A percentile compares a stretch with the other conserved stretches of the same genome.
Conservation (phyloP, 2,797 vertebrate species). For the Arctocebus calabarensis region DNA sequence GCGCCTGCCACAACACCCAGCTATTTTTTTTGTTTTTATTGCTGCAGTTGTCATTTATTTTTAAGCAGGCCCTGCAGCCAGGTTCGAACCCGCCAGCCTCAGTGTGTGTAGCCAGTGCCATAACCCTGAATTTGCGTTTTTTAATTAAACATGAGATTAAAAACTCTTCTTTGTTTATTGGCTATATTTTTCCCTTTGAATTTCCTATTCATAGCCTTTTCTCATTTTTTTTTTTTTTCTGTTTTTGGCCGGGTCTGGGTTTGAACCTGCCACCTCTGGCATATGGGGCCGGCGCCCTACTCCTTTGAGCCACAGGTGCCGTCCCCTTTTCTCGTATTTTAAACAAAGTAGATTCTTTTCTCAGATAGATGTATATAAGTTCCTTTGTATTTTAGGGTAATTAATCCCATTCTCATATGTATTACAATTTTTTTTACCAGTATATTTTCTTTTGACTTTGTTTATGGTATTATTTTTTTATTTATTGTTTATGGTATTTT, state of each 20-base stretch:
- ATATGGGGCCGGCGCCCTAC: no score
- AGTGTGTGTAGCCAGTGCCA: no score
- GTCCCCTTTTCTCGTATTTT: no score
- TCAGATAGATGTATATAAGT: background rate
- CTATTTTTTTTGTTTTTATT: no score
- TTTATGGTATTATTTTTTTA: background rate
- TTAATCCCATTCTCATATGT: background rate
- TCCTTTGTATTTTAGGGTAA: constrained; percentile 4
- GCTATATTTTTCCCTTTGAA: background rate
- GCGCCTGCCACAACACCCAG: no score
- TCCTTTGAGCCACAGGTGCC: no score
- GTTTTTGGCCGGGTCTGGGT: no score
- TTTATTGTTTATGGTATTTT: background rate
- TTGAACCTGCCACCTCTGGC: no score
- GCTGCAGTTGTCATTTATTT: no score
- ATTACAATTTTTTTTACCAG: background rate
- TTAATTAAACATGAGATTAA: background rate
- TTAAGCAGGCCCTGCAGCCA: no score
- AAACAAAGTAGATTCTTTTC: background rate
- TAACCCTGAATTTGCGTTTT: constrained; percentile 11
- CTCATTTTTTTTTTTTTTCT: background rate
- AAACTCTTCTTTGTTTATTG: constrained; percentile 12
- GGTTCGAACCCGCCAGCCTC: no score
- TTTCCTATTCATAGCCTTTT: background rate
- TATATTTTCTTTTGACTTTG: constrained; percentile 36